Conservation (phyloP, 2,797 vertebrate genomes). For the Pipistrellus pipistrellus region DNA sequence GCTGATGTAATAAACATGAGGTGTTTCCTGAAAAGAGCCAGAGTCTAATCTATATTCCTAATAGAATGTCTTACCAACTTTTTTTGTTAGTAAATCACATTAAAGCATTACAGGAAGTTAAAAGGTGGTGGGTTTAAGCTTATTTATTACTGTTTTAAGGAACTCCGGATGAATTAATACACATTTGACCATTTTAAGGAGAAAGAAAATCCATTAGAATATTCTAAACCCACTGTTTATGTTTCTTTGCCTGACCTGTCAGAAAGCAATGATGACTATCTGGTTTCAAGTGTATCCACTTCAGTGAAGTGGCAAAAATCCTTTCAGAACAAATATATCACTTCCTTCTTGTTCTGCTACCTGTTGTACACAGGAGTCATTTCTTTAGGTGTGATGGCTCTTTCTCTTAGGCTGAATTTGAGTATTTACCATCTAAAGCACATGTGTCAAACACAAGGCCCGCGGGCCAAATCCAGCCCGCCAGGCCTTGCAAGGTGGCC, state of each 20-base stretch:
- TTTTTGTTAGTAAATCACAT: background rate
- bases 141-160: slow-evolving; percentile 31
- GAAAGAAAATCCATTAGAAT: slow-evolving; percentile 11
- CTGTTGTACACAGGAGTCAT: background rate
- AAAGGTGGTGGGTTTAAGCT: background rate
- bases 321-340: slow-evolving; percentile 22
- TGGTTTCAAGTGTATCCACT: slow-evolving; percentile 43
- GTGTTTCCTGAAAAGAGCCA: background rate
- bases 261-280: slow-evolving; percentile 8
- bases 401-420: background rate
- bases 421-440: background rate
- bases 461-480: too few species aligned
- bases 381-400: background rate
- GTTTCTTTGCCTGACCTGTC: slow-evolving; percentile 54
- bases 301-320: slow-evolving; percentile 42
- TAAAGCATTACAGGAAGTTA: background rate
- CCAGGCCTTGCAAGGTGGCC: too few species aligned
- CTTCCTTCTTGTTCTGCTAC: slow-evolving; percentile 2
- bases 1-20: background rate
- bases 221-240: background rate
- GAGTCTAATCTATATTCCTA: background rate
- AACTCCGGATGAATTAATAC: slow-evolving; percentile 36
- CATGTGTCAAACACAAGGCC: too few species aligned
- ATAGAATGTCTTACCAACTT: background rate
- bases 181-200: background rate